phyloP scores from a whole-genome alignment of 2,113 vertebrate species.

The Sphyrna mokarran region DNA sequence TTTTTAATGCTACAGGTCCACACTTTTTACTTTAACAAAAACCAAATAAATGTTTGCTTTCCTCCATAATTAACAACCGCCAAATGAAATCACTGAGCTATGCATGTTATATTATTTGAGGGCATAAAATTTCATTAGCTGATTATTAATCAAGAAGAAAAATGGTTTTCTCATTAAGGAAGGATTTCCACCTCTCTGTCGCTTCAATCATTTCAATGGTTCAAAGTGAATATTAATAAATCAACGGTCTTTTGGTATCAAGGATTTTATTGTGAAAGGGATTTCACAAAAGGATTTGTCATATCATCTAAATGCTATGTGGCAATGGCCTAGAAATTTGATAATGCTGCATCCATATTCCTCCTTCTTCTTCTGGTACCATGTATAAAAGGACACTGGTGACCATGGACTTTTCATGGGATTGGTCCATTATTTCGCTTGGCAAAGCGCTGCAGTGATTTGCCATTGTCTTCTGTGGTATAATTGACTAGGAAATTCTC shows the following conservation, averaged over 20 bases:
- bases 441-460: too few species aligned
- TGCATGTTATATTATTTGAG: not conserved
- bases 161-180: not conserved
- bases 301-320: not conserved
- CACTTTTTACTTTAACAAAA: not conserved
- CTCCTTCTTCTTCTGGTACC: too few species aligned
- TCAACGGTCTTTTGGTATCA: not conserved
- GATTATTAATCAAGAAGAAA: slow-evolving; percentile 23
- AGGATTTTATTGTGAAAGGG: not conserved
- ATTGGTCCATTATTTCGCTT: too few species aligned
- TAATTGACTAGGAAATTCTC: too few species aligned
- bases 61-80: not conserved
- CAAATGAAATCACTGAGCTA: not conserved
- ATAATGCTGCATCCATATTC: not conserved
- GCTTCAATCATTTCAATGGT: not conserved
- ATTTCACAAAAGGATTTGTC: not conserved
- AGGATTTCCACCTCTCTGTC: not conserved
- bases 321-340: not conserved
- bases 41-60: not conserved
- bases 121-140: not conserved
- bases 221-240: not conserved
- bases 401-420: too few species aligned
- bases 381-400: too few species aligned
- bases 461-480: too few species aligned
- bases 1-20: not conserved